Conservation (phyloP, 2,113 vertebrate genomes). For the Illadopsis cleaveri region DNA sequence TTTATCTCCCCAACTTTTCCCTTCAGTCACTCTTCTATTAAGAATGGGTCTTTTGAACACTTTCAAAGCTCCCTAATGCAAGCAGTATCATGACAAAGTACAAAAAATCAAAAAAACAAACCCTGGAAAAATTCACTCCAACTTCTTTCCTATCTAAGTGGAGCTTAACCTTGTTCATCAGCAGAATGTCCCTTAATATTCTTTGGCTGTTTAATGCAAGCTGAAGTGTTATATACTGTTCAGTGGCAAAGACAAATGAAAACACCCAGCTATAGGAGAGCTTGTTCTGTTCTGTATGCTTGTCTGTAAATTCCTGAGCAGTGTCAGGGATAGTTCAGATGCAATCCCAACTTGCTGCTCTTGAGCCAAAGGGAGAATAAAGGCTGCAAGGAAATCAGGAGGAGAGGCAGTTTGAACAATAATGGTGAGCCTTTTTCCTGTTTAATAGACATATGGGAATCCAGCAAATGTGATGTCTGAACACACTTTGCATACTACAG, state of each 20-base stretch:
- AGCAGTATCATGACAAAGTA: neutral
- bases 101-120: neutral
- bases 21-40: neutral
- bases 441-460: neutral
- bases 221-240: neutral
- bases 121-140: neutral
- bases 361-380: neutral
- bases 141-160: neutral
- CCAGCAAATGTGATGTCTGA: neutral
- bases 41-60: neutral
- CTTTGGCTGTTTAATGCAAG: neutral
- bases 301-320: neutral
- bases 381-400: neutral
- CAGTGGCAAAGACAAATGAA: neutral
- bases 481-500: fast-evolving
- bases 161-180: neutral
- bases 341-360: neutral
- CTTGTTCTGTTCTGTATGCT: neutral
- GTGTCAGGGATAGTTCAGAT: fast-evolving
- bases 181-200: neutral
- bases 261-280: neutral
- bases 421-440: neutral
- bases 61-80: neutral
- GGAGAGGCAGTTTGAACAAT: neutral
- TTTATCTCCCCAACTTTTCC: neutral